Percentiles rank a stretch among this genome's conserved stretches.
phyloP scores from a whole-genome alignment of 2,888 invertebrate genomes.

The Axea sp. region DNA sequence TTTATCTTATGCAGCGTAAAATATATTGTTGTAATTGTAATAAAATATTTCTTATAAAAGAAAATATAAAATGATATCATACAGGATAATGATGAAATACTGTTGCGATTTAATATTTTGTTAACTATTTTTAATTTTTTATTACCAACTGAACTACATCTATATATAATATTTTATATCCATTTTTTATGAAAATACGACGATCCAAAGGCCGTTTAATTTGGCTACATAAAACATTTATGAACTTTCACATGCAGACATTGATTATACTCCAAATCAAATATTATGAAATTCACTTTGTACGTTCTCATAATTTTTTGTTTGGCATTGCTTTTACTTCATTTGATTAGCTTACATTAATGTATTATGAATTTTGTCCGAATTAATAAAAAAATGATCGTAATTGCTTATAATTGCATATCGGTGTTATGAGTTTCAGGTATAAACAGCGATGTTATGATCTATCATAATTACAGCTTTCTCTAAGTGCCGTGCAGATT shows the following conservation, averaged over 20 bases:
- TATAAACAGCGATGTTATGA: constrained; percentile 35
- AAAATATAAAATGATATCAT: too few relatives aligned
- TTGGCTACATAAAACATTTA: constrained; percentile 44
- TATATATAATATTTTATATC: constrained; percentile 38
- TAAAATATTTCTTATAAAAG: too few relatives aligned
- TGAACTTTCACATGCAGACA: constrained; percentile 44
- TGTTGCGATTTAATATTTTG: constrained; percentile 37
- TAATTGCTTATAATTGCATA: constrained; percentile 31
- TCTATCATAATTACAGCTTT: constrained; percentile 42
- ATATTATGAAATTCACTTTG: constrained; percentile 49
- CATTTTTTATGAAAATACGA: constrained; percentile 32
- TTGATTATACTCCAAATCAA: constrained; percentile 46
- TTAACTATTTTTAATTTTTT: too few relatives aligned
- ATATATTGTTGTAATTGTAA: too few relatives aligned
- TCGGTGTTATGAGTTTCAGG: constrained; percentile 1
- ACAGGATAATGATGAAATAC: too few relatives aligned
- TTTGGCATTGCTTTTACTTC: constrained; percentile 2
- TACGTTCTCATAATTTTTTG: constrained; percentile 7
- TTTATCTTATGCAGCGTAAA: too few relatives aligned
- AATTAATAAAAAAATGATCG: constrained; percentile 40
- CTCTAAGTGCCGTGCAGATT: constrained; percentile 25
- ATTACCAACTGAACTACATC: constrained; percentile 37
- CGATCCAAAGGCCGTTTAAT: constrained; percentile 38
- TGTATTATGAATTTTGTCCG: constrained; percentile 16
- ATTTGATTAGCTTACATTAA: constrained; percentile 30